Percentiles rank a stretch among this genome's conserved stretches.
Conservation (phyloP, 2,113 vertebrate genomes). For the Ceratotherium simum region DNA sequence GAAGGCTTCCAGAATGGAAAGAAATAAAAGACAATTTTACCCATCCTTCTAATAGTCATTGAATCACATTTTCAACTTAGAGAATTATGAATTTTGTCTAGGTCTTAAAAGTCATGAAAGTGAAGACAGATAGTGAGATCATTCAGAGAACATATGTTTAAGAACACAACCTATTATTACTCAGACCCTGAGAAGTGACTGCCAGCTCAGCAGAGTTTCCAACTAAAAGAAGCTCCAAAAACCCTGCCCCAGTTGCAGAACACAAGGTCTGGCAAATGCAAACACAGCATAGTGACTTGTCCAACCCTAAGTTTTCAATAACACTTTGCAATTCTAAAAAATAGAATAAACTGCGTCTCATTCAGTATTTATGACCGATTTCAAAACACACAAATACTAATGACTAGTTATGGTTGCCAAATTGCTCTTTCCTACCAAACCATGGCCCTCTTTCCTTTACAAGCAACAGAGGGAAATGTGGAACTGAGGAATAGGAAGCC, state of each 20-base stretch:
- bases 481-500: background rate
- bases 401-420: background rate
- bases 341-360: background rate
- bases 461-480: background rate
- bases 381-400: background rate
- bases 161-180: background rate
- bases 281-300: background rate
- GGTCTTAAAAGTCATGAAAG: background rate
- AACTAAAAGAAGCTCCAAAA: background rate
- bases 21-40: conserved; percentile 5
- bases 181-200: background rate
- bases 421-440: background rate
- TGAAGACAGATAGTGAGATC: background rate
- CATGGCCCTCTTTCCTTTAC: background rate
- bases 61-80: background rate
- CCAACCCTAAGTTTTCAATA: conserved; percentile 14
- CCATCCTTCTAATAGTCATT: background rate
- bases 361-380: conserved; percentile 5
- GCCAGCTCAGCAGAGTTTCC: background rate
- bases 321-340: background rate
- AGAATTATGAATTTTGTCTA: background rate
- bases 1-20: conserved; percentile 24
- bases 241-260: background rate
- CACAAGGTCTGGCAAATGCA: background rate
- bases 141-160: background rate